phyloP scores from a whole-genome alignment of 92 coral and sea anemone species.

The Paragorgia papillata region DNA sequence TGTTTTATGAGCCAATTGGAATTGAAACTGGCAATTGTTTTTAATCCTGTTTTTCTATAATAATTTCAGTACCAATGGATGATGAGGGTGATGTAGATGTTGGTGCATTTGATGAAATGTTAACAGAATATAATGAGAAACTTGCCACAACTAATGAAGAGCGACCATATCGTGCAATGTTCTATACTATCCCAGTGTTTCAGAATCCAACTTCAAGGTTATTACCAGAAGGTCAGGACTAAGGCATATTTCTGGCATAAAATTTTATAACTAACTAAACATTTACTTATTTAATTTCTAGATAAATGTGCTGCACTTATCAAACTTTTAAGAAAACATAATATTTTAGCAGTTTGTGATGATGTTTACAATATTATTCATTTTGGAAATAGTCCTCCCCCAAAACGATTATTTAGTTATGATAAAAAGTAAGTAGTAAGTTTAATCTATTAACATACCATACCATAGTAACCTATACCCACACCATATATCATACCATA shows the following conservation, averaged over 20 bases:
- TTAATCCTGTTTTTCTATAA: no score
- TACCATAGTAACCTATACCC: no score
- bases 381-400: conserved; percentile 17
- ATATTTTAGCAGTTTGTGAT: conserved; percentile 87
- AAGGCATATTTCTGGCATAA: background rate
- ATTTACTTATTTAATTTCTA: background rate
- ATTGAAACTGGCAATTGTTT: no score
- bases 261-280: no score
- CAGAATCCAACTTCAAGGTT: conserved; percentile 81
- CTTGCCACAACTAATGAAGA: conserved; percentile 46
- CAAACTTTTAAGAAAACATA: conserved; percentile 76
- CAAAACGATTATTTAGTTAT: conserved; percentile 55
- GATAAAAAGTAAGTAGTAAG: conserved; percentile 8
- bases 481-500: no score
- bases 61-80: conserved; percentile 62
- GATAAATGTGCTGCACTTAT: conserved; percentile 70
- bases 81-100: conserved; percentile 68
- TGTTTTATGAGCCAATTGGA: no score
- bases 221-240: conserved; percentile 50
- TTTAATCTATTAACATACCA: no score
- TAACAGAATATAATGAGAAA: conserved; percentile 59
- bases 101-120: conserved; percentile 71
- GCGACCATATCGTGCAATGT: conserved; percentile 72
- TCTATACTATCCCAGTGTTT: conserved; percentile 83
- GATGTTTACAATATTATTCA: conserved; percentile 81